Evolutionary conservation across 2,113 vertebrate genomes (phyloP), one percentile per base, ranked within the genome.

Genomic region (Eublepharis macularius): DNA sequence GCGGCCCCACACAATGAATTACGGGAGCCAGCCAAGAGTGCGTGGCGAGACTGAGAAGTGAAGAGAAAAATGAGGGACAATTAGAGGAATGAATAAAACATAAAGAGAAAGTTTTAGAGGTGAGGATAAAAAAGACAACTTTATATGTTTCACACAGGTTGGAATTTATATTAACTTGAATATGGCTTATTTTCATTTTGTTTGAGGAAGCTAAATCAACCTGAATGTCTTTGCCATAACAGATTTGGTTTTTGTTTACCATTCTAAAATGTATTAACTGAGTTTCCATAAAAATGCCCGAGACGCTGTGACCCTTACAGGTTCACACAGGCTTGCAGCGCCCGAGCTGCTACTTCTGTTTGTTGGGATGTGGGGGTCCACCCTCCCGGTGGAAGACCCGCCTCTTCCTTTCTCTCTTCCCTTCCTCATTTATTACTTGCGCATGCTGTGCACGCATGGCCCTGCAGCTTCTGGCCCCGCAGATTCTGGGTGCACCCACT

Each of bases 61-160:
- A 8, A n/a, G 43, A 76, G 17, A 45, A 7, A 0, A 17, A 0
- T 2, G 54, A 57, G 70, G 3, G 14, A 60, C 45, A 4, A 29
- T 57, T 26, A 81, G 0, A 36, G 2, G 1, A 45, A 79, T 26
- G 78, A 60, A 49, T 4, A 9, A 6, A 83, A 86, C 34, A 19
- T 11, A 43, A 60, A 2, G 65, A 65, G 36, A 92, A 79, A 86
- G 17, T 4, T 19, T 1, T 54, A 63, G n/a, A 86, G 5, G 34
- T 81, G 39, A 43, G 0, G 6, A 70, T 73, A 17, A n/a, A 34
- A 36, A 85, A 84, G 65, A 78, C 51, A 82, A 69, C 11, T n/a
- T 2, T 14, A 63, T 32, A 32, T 36, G 43, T 87, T 49, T 32
- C 47, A 4, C 57, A 86, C 69, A 49, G 47, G 34, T 32, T 72